These are phyloP conservation scores for Ateles fusciceps DNA, from an alignment of 2,797 vertebrate species.

Conservation along the genomic window DNA sequence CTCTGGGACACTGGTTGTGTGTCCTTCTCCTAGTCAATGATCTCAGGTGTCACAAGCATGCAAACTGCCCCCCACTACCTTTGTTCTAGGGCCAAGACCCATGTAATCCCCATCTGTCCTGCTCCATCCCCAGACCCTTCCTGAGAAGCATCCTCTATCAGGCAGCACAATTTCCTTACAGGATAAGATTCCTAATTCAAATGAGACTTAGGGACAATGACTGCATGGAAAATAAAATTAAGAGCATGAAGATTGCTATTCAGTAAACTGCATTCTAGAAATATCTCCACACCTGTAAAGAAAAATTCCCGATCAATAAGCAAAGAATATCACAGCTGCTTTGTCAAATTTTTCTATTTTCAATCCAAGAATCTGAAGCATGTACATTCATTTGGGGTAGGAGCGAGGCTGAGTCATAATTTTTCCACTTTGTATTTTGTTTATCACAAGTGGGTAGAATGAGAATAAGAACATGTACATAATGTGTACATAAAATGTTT, in stretches of 20 bases:
- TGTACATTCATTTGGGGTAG: neutral
- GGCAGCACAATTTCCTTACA: neutral
- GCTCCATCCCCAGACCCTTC: neutral
- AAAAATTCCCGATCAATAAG: neutral
- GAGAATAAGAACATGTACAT: neutral
- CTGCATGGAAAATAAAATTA: neutral
- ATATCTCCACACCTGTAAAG: neutral
- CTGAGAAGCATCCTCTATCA: neutral
- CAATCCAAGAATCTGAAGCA: neutral
- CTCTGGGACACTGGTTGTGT: neutral
- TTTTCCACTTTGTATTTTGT: neutral
- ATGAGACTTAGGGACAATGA: neutral
- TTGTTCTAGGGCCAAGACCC: neutral
- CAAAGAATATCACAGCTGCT: neutral
- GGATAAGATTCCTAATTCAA: neutral
- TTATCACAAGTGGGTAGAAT: neutral
- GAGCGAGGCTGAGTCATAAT: neutral
- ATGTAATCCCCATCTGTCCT: neutral
- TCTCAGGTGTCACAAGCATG: neutral
- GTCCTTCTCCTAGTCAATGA: neutral
- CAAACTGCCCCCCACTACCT: neutral
- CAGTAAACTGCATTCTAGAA: neutral
- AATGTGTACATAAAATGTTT: neutral
- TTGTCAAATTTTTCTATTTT: neutral
- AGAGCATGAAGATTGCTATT: neutral